Percentiles rank a stretch among this genome's conserved stretches.
These are phyloP conservation scores for Cephus rjabovi DNA, from an alignment of 2,888 invertebrate species.

Conservation along the genomic window DNA sequence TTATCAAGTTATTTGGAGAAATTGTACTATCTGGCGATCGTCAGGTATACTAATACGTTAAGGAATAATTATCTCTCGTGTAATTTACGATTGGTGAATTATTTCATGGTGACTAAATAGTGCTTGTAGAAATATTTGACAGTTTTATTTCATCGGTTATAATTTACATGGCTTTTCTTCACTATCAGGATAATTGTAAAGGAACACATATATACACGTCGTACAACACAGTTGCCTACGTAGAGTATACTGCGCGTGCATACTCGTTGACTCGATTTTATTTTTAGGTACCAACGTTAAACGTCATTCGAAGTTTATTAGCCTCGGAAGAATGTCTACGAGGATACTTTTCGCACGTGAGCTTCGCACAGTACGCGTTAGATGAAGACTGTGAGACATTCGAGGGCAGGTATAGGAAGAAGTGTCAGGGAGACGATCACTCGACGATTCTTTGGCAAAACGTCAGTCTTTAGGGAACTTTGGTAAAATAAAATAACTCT, in stretches of 20 bases:
- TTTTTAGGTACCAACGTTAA: neutral
- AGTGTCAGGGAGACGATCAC: neutral
- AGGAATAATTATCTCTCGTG: neutral
- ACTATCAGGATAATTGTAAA: neutral
- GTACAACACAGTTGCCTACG: no score
- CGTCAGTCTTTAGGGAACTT: conserved; percentile 1
- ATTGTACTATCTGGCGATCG: neutral
- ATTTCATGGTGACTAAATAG: neutral
- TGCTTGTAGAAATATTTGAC: neutral
- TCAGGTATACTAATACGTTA: neutral
- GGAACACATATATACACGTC: no score
- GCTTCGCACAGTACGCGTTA: neutral
- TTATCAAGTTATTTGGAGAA: neutral
- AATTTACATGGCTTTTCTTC: neutral
- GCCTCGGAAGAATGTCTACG: neutral
- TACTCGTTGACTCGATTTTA: neutral
- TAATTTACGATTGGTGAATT: neutral
- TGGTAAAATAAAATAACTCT: conserved; percentile 26
- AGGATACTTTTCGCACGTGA: neutral
- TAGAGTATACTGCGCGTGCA: neutral
- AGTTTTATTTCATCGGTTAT: neutral
- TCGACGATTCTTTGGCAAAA: neutral
- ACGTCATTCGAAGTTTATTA: conserved; percentile 6
- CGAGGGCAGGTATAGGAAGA: neutral
- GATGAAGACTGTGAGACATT: neutral